Conservation (phyloP, 2,113 vertebrate genomes). For the Anguilla rostrata region DNA sequence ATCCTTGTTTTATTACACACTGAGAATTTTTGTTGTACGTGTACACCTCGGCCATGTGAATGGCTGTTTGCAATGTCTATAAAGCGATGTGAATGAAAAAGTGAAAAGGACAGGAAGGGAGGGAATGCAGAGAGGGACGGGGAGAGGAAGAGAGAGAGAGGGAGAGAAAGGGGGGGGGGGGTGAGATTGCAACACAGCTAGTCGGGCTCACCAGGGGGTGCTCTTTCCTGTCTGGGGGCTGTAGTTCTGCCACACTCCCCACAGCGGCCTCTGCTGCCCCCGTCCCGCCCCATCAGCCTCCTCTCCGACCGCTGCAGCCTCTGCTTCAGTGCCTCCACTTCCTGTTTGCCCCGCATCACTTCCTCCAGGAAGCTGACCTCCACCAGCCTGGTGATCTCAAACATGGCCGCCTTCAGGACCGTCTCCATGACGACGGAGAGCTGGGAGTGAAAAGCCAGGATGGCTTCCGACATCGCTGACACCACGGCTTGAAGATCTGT, state of each 20-base stretch:
- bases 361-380: constrained; percentile 53
- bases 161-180: too few relatives aligned
- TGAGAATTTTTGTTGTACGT: neutral
- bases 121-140: neutral
- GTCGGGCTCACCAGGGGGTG: neutral
- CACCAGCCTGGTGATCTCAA: constrained; percentile 51
- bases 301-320: constrained; percentile 47
- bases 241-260: constrained; percentile 35
- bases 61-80: too few relatives aligned
- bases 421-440: constrained; percentile 54
- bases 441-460: constrained; percentile 48
- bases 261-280: constrained; percentile 18
- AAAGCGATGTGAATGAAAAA: too few relatives aligned
- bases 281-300: constrained; percentile 34
- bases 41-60: too few relatives aligned
- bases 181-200: neutral
- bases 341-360: constrained; percentile 40
- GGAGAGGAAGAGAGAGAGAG: too few relatives aligned
- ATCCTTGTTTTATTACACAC: too few relatives aligned
- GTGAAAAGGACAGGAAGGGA: too few relatives aligned
- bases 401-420: constrained; percentile 50
- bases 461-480: constrained; percentile 17
- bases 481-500: neutral
- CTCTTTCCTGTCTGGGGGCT: neutral
- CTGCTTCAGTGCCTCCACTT: constrained; percentile 40